Evolutionary conservation across 2,888 invertebrate genomes (phyloP), one percentile per base, ranked within the genome.

Genomic region (Sminthurides aquaticus): DNA sequence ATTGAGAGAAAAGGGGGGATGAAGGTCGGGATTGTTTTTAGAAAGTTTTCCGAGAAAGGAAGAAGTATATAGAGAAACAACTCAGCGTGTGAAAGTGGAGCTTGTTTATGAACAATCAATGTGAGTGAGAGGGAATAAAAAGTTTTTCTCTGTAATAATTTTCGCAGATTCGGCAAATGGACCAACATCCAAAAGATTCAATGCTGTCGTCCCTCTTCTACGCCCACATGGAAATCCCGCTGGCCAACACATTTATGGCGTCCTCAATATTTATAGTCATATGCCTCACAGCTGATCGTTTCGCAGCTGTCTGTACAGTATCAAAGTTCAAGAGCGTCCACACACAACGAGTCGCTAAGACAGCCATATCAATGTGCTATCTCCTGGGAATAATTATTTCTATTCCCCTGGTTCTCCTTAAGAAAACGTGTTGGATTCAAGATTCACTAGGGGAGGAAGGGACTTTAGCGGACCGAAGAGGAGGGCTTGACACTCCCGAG

Each of bases 211-310:
- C 79, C 18, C 69, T 76, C 57, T 78, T 79, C 71, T 80, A 79
- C 74, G 79, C 81, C 2, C 79, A 81, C 71, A 71, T 81, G 64
- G 81, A 81, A 64, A 78, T 81, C 61, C 80, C 80, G 0, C 69
- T 81, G 62, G 79, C 80, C 24, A 81, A 82, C 71, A 78, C 79
- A 2, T 78, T 81, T 73, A 81, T 81, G 80, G 81, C 80, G 3
- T 77, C 80, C 34, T 79, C 79, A 59, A 81, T 82, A n/a, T 81
- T 81, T 77, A 78, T 81, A 64, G 81, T 82, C 11, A 80, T 81
- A 3, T 80, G 80, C 66, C 77, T 82, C 24, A 82, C 82, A 1
- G 77, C 81, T 22, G 80, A 80, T 68, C 77, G 82, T 34, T 82
- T 80, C 75, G 78, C 80, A 69, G 81, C 81, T 3, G 80, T 81